phyloP scores from a whole-genome alignment of 2,113 vertebrate genomes.

The Cochlearius cochlearius region DNA sequence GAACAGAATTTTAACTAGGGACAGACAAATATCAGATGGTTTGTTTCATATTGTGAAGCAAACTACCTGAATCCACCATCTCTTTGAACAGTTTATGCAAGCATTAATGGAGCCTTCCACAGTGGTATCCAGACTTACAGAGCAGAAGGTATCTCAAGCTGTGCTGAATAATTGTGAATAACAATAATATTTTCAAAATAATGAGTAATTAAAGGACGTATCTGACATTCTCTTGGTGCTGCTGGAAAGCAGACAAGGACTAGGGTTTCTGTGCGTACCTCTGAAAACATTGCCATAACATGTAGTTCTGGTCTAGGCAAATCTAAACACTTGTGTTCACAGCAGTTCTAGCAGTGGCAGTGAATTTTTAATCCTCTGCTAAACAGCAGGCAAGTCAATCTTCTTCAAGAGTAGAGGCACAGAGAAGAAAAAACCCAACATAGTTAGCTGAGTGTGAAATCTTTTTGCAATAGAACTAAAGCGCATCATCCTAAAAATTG shows the following conservation, averaged over 20 bases:
- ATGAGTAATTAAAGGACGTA: neutral
- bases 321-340: conserved; percentile 46
- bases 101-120: neutral
- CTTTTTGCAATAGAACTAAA: neutral
- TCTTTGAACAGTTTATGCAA: neutral
- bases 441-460: neutral
- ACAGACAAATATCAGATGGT: neutral
- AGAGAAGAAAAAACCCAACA: neutral
- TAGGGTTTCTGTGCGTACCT: neutral
- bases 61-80: neutral
- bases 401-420: neutral
- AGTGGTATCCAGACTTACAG: neutral
- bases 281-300: neutral
- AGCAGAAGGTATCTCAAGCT: conserved; percentile 24
- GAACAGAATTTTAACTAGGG: conserved; percentile 36
- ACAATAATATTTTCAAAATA: neutral
- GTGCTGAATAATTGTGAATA: conserved; percentile 1
- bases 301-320: conserved; percentile 21
- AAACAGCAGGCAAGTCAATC: neutral
- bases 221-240: neutral
- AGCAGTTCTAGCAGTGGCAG: neutral
- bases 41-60: conserved; percentile 3
- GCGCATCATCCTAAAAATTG: neutral
- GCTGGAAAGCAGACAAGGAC: neutral
- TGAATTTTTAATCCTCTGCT: conserved; percentile 43